Evolutionary conservation across 1,140 invertebrate species (phyloP), one percentile per base, ranked within the genome.

Genomic region (Ctenoplectra terminalis): DNA sequence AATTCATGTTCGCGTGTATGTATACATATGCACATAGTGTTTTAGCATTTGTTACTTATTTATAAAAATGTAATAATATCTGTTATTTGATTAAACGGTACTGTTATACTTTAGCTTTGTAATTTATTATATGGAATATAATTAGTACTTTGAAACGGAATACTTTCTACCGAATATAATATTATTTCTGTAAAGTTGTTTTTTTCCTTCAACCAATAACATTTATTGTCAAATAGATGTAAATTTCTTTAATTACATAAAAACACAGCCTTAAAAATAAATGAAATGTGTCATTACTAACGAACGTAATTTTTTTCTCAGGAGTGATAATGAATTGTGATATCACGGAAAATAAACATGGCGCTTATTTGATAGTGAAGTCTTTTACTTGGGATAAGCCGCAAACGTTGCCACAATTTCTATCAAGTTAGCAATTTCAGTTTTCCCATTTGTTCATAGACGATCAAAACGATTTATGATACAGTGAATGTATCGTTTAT

Each of bases 321-420:
- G 89, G 88, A 89, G 91, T 90, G 91, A 92, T 92, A 90, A 91
- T 91, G 88, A 90, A 90, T 83, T 52, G 83, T 83, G 88, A 91
- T 92, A 90, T 87, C 85, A 72, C 81, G 70, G 60, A 82, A 67
- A 88, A 87, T 83, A 81, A 90, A 90, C 85, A 92, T 91, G 90
- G 90, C 89, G 87, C 87, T 88, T 81, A 88, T 81, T 82, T 88
- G 86, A 90, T 87, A 88, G 88, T 82, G 31, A 63, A 87, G 76
- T 90, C 80, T 66, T 75, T 58, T 67, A 70, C 71, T 48, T 67
- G 58, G 69, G 64, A 69, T 56, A 70, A 70, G 34, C 46, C 67
- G 60, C 74, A 46, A 72, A 46, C 78, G 73, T 54, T 56, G 58
- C 78, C 64, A 48, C 60, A 67, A 72, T 80, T 79, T 69, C 54